phyloP scores from a whole-genome alignment of 2,797 vertebrate species.

The Neopelma chrysocephalum region DNA sequence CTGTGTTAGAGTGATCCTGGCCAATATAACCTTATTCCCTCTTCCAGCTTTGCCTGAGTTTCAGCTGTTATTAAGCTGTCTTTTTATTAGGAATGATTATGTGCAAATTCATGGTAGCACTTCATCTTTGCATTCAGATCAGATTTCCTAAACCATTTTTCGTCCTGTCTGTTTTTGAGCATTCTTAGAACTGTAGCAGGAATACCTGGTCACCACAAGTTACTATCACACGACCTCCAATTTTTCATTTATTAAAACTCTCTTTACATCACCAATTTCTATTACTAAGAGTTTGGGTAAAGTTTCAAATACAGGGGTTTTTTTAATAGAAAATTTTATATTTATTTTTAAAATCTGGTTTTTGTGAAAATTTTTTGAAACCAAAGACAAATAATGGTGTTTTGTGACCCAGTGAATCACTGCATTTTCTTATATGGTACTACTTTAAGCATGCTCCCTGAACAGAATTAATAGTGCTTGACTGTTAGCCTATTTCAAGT shows the following conservation, averaged over 20 bases:
- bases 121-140: not conserved
- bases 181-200: not conserved
- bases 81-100: not conserved
- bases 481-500: not conserved
- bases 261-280: not conserved
- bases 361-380: not conserved
- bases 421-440: not conserved
- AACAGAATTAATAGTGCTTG: not conserved
- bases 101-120: not conserved
- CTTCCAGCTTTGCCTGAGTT: not conserved
- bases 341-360: not conserved
- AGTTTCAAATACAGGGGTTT: not conserved
- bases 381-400: not conserved
- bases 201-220: not conserved
- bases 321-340: not conserved
- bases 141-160: not conserved
- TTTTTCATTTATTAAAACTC: not conserved
- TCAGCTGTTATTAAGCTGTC: not conserved
- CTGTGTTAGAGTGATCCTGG: not conserved
- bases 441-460: not conserved
- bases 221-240: not conserved
- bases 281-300: rapidly evolving
- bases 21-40: not conserved
- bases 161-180: not conserved
- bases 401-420: not conserved